Percentiles rank a stretch among this genome's conserved stretches.
These are phyloP conservation scores for Petrolisthes manimaculis DNA, from an alignment of 2,888 invertebrate species.

Conservation along the genomic window DNA sequence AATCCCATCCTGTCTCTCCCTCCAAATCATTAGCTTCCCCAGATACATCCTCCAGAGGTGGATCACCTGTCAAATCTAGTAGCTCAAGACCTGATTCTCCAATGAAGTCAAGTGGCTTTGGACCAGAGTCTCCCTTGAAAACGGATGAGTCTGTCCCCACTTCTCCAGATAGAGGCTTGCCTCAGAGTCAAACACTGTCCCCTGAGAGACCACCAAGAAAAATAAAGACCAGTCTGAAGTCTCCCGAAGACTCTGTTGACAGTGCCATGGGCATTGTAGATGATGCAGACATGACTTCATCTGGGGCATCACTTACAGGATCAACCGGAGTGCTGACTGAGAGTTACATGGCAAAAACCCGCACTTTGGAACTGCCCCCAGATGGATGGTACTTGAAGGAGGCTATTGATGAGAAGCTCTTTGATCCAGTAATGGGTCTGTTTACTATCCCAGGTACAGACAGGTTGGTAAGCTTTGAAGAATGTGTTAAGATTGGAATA, in stretches of 20 bases:
- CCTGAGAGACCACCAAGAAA: slow-evolving; percentile 53
- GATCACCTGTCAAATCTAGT: slow-evolving; percentile 46
- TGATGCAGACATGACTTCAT: slow-evolving; percentile 61
- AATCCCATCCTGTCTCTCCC: slow-evolving; percentile 36
- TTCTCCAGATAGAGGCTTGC: slow-evolving; percentile 46
- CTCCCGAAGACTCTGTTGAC: slow-evolving; percentile 62
- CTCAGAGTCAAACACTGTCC: slow-evolving; percentile 34
- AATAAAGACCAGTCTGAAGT: slow-evolving; percentile 39
- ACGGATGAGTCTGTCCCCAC: slow-evolving; percentile 59
- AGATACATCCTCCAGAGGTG: slow-evolving; percentile 49
- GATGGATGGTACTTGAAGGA: slow-evolving; percentile 87
- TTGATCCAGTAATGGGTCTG: slow-evolving; percentile 85
- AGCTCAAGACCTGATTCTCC: slow-evolving; percentile 54
- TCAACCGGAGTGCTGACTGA: slow-evolving; percentile 36
- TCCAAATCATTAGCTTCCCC: slow-evolving; percentile 35
- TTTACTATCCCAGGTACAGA: slow-evolving; percentile 90
- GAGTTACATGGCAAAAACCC: slow-evolving; percentile 52
- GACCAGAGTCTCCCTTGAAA: slow-evolving; percentile 58
- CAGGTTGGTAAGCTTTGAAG: slow-evolving; percentile 84
- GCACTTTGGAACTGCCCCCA: slow-evolving; percentile 78
- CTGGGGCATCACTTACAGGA: slow-evolving; percentile 58
- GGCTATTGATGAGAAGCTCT: slow-evolving; percentile 84
- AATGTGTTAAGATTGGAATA: slow-evolving; percentile 86
- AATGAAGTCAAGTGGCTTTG: slow-evolving; percentile 63
- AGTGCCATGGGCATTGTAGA: slow-evolving; percentile 69